Evolutionary conservation across 2,888 invertebrate species (phyloP), one percentile per base, ranked within the genome.

Genomic region (Pristionchus fissidentatus): DNA sequence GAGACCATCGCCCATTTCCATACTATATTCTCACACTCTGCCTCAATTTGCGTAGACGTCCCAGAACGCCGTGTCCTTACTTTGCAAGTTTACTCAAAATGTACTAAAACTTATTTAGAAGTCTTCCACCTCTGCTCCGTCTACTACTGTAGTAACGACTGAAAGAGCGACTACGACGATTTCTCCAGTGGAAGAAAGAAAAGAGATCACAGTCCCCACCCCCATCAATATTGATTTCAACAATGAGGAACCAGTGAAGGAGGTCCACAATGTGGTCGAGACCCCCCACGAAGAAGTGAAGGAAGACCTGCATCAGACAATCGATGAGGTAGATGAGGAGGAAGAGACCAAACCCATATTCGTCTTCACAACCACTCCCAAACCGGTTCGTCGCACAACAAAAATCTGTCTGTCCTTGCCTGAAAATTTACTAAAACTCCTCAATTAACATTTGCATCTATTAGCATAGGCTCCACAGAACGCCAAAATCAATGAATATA

Each of bases 331-430:
- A 3, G 82, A 79, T 35, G 84, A 66, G 52, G 79, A 78, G 60
- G 83, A 66, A 77, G 83, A 66, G 10, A 32, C 83, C 4, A 78
- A 66, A 43, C 75, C 84, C 13, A 86, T 88, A 38, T 89, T 87
- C 81, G 86, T 89, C 5, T 89, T 89, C 85, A 88, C 87, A 2
- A 88, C 89, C 22, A 87, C 87, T 13, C 82, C 66, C 66, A 81
- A 81, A 29, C 62, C 81, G 81, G 81, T 81, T 32, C 55, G 81
- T 46, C 32, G 29, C 43, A n/a, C 41, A 41, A 41, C 35, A 22
- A 38, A 8, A 32, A 22, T 15, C 7, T 19, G 1, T 13, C 4
- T 1, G 22, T 49, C 13, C 10, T 49, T 15, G 19, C 10, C n/a
- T n/a, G n/a, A n/a, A n/a, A n/a, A n/a, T n/a, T n/a, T n/a, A n/a